A percentile compares a stretch with the other conserved stretches of the same genome.
Conservation (phyloP, 2,888 invertebrate species). For the Andricus quercusramuli region DNA sequence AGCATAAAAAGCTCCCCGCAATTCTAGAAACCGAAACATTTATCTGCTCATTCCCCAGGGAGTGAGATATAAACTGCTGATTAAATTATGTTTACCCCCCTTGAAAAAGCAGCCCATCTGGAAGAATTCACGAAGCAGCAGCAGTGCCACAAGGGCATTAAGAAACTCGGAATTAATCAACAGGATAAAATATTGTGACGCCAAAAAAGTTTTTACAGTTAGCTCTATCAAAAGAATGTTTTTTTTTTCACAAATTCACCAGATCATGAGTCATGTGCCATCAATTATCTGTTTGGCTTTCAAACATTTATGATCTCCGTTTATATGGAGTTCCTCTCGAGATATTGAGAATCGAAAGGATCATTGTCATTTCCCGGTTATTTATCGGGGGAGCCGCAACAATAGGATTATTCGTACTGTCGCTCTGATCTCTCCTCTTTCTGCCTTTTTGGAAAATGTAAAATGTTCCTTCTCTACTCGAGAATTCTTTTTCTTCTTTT, state of each 20-base stretch:
- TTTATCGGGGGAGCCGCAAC: slow-evolving; percentile 7
- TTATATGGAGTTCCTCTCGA: slow-evolving; percentile 24
- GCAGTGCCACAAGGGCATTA: slow-evolving; percentile 3
- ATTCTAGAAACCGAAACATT: slow-evolving; percentile 7
- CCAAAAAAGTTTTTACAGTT: slow-evolving; percentile 5
- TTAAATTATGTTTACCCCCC: slow-evolving; percentile 17
- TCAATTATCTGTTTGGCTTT: slow-evolving; percentile 24
- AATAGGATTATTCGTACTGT: slow-evolving; percentile 28
- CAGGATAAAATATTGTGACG: slow-evolving; percentile 15
- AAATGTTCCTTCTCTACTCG: slow-evolving; percentile 6
- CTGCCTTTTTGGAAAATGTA: background rate
- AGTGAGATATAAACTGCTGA: slow-evolving; percentile 13
- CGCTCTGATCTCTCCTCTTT: slow-evolving; percentile 15
- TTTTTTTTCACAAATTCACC: slow-evolving; percentile 1
- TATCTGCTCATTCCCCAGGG: background rate
- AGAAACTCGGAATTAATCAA: slow-evolving; percentile 11
- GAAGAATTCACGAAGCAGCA: slow-evolving; percentile 11
- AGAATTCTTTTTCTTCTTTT: slow-evolving; percentile 28
- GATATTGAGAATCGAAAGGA: slow-evolving; percentile 19
- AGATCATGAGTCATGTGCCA: slow-evolving; percentile 18
- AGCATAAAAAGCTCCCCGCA: background rate
- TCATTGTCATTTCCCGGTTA: background rate
- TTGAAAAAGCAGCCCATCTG: slow-evolving; percentile 8
- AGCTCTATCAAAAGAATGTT: background rate
- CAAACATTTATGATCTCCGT: slow-evolving; percentile 22